Evolutionary conservation across 2,797 vertebrate species (phyloP), one percentile per base, ranked within the genome.

Genomic region (Denticeps clupeoides): DNA sequence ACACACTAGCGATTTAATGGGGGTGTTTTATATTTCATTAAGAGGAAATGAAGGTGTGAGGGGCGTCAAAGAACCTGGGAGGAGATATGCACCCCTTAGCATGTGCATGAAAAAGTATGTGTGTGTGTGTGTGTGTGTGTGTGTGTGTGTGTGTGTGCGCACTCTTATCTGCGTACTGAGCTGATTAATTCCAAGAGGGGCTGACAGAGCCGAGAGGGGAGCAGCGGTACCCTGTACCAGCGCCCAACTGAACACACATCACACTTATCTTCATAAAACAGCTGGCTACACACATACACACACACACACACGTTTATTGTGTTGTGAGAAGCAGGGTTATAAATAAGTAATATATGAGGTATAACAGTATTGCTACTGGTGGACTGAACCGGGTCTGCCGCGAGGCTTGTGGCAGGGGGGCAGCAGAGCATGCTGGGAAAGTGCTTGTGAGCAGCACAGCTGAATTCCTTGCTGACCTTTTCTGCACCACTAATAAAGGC

Each of bases 201-300:
- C 32, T 35, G 32, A 16, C 32, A 15, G 23, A 37, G 32, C 22
- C 2, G 29, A 15, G 51, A 45, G 26, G 9, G 47, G 42, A 42
- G 22, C 33, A 33, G 56, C 45, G 47, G 32, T 35, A 35, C 35
- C 13, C 50, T 29, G 32, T 35, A 35, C 35, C 37, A 53, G 33
- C 18, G 13, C 72, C 32, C 32, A 35, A 35, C 32, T 35, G 35
- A 48, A 12, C 32, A 26, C 23, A 19, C 7, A 42, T 9, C 49
- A 45, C 73, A 77, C 77, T 83, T 83, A 83, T 83, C 81, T 71
- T 66, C 62, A 66, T 67, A 60, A 69, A 82, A 77, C 81, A 82
- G 74, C 61, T 71, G 43, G 40, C 32, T 15, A 13, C 37, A 37
- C 51, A 24, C 40, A 12, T 25, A 19, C 45, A 25, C 38, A 23